A percentile compares a stretch with the other conserved stretches of the same genome.
These are phyloP conservation scores for Ceriagrion tenellum DNA, from an alignment of 2,888 invertebrate genomes.

Conservation along the genomic window DNA sequence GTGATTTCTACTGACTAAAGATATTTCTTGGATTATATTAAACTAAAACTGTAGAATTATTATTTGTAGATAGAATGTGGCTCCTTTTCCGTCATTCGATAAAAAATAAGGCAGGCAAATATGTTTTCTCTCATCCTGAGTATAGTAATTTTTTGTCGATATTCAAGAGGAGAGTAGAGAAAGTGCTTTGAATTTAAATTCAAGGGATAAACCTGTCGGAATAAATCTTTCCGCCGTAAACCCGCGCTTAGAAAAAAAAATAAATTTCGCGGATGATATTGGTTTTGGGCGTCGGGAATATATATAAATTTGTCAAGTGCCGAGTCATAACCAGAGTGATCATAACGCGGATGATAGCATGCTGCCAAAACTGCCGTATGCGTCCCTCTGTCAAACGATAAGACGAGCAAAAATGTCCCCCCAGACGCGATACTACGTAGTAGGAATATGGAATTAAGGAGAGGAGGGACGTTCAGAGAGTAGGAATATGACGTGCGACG, in stretches of 20 bases:
- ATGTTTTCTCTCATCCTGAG: too few species aligned
- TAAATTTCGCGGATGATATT: background rate
- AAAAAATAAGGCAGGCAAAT: too few species aligned
- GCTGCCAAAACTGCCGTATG: background rate
- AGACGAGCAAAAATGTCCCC: background rate
- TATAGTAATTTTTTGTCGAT: background rate
- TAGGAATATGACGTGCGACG: background rate
- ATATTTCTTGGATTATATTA: too few species aligned
- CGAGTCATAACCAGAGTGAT: background rate
- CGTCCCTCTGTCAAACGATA: background rate
- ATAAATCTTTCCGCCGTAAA: background rate
- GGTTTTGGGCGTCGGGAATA: background rate
- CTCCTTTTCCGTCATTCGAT: too few species aligned
- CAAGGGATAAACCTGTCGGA: background rate
- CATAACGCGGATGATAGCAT: background rate
- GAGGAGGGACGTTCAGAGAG: background rate
- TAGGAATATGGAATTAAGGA: background rate
- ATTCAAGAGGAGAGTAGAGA: background rate
- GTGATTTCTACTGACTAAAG: too few species aligned
- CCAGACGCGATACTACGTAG: background rate
- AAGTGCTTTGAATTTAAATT: background rate
- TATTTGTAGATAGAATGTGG: too few species aligned
- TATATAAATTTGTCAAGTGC: background rate
- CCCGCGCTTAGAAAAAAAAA: background rate
- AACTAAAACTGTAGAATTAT: too few species aligned